Evolutionary conservation across 2,888 invertebrate species (phyloP).

Genomic region (Colletes collaris): DNA sequence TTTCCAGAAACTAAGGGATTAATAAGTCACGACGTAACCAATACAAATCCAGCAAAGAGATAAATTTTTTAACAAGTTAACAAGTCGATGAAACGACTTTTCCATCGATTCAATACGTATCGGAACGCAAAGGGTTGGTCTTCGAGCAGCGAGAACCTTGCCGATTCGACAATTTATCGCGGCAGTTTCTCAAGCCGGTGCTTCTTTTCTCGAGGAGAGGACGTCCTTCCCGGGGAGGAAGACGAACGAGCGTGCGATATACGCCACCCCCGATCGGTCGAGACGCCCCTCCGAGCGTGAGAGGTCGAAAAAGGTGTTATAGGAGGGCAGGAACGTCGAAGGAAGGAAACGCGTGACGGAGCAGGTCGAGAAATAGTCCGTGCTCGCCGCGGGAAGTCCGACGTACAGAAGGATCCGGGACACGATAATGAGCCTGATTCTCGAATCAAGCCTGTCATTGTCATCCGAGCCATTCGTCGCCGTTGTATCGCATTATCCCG

Average conservation of each 20-base stretch:
- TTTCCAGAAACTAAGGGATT: no score
- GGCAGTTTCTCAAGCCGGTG: neutral
- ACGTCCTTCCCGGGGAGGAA: neutral
- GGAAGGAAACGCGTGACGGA: neutral
- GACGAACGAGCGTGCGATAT: neutral
- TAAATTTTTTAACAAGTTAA: no score
- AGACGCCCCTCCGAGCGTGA: neutral
- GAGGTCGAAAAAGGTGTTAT: neutral
- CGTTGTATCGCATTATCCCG: slow-evolving; percentile 72
- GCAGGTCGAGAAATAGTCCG: neutral
- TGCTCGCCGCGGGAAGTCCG: slow-evolving; percentile 50
- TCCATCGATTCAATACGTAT: no score
- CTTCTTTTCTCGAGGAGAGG: neutral
- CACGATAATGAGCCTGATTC: slow-evolving; percentile 78
- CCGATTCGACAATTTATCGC: neutral
- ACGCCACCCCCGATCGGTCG: neutral
- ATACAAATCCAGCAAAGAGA: no score
- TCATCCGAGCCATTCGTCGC: slow-evolving; percentile 72
- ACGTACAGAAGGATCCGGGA: slow-evolving; percentile 37
- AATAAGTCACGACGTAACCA: no score
- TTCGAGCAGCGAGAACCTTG: neutral
- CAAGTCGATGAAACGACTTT: no score
- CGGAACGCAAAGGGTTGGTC: neutral
- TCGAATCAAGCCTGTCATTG: slow-evolving; percentile 79
- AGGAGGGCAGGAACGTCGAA: neutral